These are phyloP conservation scores for Drosophila leonis DNA, from an alignment of 2,888 invertebrate genomes.

Conservation along the genomic window DNA sequence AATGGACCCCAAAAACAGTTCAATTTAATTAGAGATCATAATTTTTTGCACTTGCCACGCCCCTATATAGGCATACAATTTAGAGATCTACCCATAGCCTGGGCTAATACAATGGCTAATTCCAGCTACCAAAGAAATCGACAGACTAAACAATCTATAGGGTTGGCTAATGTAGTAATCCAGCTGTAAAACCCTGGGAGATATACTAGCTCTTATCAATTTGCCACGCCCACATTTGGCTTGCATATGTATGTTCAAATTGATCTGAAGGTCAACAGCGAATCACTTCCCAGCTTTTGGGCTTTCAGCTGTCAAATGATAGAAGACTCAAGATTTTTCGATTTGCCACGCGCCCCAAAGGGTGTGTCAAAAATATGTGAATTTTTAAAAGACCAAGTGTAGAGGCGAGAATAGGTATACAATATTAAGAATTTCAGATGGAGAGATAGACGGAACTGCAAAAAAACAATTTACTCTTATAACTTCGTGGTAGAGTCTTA, in stretches of 20 bases:
- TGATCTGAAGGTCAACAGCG: background rate
- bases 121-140: background rate
- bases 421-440: background rate
- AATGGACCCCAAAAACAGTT: background rate
- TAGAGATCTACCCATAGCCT: no score
- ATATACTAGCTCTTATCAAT: background rate
- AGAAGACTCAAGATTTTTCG: background rate
- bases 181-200: background rate
- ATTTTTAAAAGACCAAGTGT: no score
- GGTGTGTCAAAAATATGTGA: background rate
- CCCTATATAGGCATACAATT: background rate
- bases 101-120: background rate
- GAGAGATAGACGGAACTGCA: background rate
- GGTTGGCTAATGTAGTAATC: no score
- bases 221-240: background rate
- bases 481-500: background rate
- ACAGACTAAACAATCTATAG: background rate
- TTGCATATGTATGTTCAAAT: background rate
- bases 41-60: background rate
- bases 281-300: background rate
- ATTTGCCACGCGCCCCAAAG: conserved; percentile 2
- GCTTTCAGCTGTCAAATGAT: background rate
- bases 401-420: background rate
- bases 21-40: background rate
- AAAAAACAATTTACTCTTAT: background rate